Base-by-base conservation (phyloP, 2,797 vertebrate genomes). In the Parauchenoglanis ngamensis region DNA sequence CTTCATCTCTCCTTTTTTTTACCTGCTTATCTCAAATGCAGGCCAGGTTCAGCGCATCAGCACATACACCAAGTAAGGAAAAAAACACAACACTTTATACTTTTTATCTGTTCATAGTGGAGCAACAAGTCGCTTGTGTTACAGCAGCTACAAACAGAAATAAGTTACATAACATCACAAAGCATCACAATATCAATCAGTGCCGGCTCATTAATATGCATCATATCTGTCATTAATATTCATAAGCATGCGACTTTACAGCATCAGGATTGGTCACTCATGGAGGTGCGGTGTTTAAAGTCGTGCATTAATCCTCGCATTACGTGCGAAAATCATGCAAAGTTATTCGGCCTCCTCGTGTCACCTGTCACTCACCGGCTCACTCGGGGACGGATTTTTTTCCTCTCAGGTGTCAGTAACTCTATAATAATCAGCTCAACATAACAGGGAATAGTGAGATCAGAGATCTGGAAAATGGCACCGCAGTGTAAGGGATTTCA, bases 321-420 rank as follows among this genome's bases (percentile, higher is more conserved):
- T n/a, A 31, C 2, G 2, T 31, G 5, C 31, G 8, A 40, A 56
- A 81, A 81, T 81, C 78, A 81, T 81, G 56, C 57, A 61, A 44
- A 80, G 25, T 61, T 81, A 81, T 81, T 81, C 78, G 6, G 78
- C 52, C 21, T 52, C 52, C 56, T 7, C 12, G 35, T 44, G 78
- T 81, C 57, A 44, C 44, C 78, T 81, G 78, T 81, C 57, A 61
- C 31, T 81, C 78, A 40, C 5, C 21, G 5, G 35, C 31, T 81
- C 76, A 31, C 52, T 56, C 52, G 8, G 76, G 76, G n/a, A 35
- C 8, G 1, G n/a, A 56, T 31, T 28, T 78, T 77, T 12, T 25
- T 21, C 15, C 57, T 25, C 56, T 44, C 56, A 61, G 56, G 56
- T 80, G 31, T 80, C 56, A 59, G 21, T 31, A 25, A 80, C 19